These are phyloP conservation scores for Ennomos fuscantarius DNA, from an alignment of 2,888 invertebrate genomes.

Conservation along the genomic window DNA sequence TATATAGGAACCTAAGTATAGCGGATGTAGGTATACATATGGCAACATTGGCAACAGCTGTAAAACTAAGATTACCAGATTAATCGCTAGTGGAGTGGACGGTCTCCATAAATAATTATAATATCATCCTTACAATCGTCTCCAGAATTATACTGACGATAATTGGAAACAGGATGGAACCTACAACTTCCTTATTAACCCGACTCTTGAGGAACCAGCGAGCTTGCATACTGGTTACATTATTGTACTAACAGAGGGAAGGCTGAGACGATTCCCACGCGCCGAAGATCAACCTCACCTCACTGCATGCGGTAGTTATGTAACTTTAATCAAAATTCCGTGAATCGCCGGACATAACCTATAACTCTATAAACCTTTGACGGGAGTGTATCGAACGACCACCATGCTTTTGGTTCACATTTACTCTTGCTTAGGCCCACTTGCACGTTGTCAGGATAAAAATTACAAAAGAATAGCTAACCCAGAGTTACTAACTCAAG, in stretches of 20 bases:
- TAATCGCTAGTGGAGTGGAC: neutral
- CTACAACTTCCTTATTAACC: too few species aligned
- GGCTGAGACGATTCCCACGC: conserved; percentile 77
- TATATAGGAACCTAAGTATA: too few species aligned
- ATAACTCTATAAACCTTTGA: conserved; percentile 17
- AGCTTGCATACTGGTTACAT: conserved; percentile 13
- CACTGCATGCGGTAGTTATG: conserved; percentile 57
- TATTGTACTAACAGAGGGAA: conserved; percentile 8
- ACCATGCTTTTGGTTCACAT: conserved; percentile 15
- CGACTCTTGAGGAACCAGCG: neutral
- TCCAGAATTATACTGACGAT: too few species aligned
- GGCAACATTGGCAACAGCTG: too few species aligned
- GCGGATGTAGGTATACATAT: too few species aligned
- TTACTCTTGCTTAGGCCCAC: conserved; percentile 3
- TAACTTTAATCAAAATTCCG: conserved; percentile 71
- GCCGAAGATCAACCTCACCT: conserved; percentile 59
- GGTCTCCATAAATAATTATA: too few species aligned
- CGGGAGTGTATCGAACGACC: conserved; percentile 17
- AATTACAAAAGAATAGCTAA: too few species aligned
- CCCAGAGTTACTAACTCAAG: too few species aligned
- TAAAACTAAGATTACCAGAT: neutral
- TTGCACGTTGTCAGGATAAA: too few species aligned
- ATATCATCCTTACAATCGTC: too few species aligned
- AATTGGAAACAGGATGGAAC: too few species aligned
- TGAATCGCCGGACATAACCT: conserved; percentile 44